Percentiles rank a stretch among this genome's conserved stretches.
phyloP scores from a whole-genome alignment of 2,113 vertebrate species.

The Oryzias javanicus region DNA sequence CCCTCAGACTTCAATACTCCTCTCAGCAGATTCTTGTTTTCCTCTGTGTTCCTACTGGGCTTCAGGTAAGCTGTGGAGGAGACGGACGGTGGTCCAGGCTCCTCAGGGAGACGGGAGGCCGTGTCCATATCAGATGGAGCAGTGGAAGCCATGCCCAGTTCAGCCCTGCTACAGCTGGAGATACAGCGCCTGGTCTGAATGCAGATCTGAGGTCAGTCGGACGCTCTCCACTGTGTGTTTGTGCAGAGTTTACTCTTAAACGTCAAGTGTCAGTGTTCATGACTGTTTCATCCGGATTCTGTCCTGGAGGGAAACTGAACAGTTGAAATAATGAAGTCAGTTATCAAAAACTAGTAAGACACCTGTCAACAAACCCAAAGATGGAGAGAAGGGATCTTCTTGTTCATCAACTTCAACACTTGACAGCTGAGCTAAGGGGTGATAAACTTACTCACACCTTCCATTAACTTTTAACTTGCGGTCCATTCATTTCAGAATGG shows the following conservation, averaged over 20 bases:
- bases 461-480: no score
- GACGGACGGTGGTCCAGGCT: conserved; percentile 85
- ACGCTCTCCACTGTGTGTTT: background rate
- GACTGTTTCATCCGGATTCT: no score
- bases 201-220: conserved; percentile 87
- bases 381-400: no score
- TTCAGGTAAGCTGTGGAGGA: conserved; percentile 89
- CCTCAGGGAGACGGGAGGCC: conserved; percentile 95
- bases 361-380: no score
- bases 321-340: no score
- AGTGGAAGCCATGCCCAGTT: conserved; percentile 94
- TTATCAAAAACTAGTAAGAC: no score
- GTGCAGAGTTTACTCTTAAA: background rate
- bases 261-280: no score
- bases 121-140: conserved; percentile 88
- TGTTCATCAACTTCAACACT: no score
- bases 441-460: no score
- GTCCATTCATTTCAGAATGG: no score
- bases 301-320: no score
- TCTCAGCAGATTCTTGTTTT: background rate
- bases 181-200: conserved; percentile 88
- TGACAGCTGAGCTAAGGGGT: no score
- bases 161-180: conserved; percentile 94
- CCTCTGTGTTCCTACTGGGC: conserved; percentile 1
- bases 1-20: background rate